These are phyloP conservation scores for Xiphophorus hellerii DNA, from an alignment of 2,113 vertebrate genomes.

Conservation along the genomic window DNA sequence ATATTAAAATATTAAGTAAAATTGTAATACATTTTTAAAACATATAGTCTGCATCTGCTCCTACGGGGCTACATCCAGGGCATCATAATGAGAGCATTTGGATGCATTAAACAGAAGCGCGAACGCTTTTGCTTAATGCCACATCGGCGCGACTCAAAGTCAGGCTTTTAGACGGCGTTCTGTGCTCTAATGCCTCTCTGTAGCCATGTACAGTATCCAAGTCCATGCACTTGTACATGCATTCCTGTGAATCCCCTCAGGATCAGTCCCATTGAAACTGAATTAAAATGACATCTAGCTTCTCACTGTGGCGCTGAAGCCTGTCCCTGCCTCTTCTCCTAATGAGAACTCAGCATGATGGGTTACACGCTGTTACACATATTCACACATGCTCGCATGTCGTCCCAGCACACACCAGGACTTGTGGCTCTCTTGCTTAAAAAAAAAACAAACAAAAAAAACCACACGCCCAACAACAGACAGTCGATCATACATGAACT, in stretches of 20 bases:
- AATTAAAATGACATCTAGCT: slow-evolving; percentile 56
- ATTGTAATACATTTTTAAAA: background rate
- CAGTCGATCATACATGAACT: slow-evolving; percentile 6
- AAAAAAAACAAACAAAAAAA: background rate
- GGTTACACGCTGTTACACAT: slow-evolving; percentile 33
- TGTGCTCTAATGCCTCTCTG: background rate
- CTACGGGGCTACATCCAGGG: background rate
- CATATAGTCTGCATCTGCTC: background rate
- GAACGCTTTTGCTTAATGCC: background rate
- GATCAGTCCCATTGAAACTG: slow-evolving; percentile 56
- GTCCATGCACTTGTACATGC: slow-evolving; percentile 8
- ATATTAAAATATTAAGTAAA: background rate
- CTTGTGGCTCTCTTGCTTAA: background rate
- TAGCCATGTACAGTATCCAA: slow-evolving; percentile 3
- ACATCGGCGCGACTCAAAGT: slow-evolving; percentile 19
- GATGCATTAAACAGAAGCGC: background rate
- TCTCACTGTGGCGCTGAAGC: slow-evolving; percentile 47
- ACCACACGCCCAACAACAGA: slow-evolving; percentile 1
- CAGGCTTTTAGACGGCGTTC: background rate
- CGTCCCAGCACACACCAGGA: slow-evolving; percentile 8
- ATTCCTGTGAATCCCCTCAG: slow-evolving; percentile 35
- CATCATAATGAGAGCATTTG: background rate
- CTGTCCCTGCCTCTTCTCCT: slow-evolving; percentile 44
- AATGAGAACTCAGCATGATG: slow-evolving; percentile 36
- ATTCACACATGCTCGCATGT: slow-evolving; percentile 17